Percentiles rank a stretch among this genome's conserved stretches.
Evolutionary conservation across 2,113 vertebrate genomes (phyloP).

Genomic region (Corydoras sp.): DNA sequence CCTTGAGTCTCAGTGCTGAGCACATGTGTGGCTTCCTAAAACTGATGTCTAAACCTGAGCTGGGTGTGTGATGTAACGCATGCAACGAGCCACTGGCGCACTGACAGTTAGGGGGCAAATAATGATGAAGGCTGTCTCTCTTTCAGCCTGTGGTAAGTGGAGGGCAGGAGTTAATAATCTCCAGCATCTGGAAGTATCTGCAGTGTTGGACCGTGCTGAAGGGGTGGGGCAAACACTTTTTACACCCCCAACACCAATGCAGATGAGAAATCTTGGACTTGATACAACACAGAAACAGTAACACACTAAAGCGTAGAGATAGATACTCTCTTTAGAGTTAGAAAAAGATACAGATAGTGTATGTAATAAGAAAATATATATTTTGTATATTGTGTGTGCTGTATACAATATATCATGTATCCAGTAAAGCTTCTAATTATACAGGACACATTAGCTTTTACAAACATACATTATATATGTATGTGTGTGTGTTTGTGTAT

Average conservation of each 20-base stretch:
- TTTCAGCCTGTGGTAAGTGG: slow-evolving; percentile 12
- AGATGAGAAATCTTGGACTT: slow-evolving; percentile 13
- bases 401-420: no score
- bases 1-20: slow-evolving; percentile 22
- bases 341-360: no score
- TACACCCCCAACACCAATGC: slow-evolving; percentile 27
- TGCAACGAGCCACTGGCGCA: not conserved
- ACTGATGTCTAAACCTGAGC: not conserved
- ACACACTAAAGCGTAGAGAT: no score
- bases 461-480: no score
- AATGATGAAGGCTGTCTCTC: slow-evolving; percentile 3
- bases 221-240: slow-evolving; percentile 18
- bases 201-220: slow-evolving; percentile 36
- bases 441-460: no score
- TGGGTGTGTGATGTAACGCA: not conserved
- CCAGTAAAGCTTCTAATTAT: no score
- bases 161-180: slow-evolving; percentile 15
- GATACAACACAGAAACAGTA: no score
- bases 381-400: no score
- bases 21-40: slow-evolving; percentile 17
- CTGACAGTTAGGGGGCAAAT: not conserved
- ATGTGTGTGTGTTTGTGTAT: no score
- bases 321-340: no score
- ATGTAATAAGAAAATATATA: no score
- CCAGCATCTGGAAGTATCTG: slow-evolving; percentile 50